Evolutionary conservation across 2,888 invertebrate genomes (phyloP).

Genomic region (Linnaemya tessellans): DNA sequence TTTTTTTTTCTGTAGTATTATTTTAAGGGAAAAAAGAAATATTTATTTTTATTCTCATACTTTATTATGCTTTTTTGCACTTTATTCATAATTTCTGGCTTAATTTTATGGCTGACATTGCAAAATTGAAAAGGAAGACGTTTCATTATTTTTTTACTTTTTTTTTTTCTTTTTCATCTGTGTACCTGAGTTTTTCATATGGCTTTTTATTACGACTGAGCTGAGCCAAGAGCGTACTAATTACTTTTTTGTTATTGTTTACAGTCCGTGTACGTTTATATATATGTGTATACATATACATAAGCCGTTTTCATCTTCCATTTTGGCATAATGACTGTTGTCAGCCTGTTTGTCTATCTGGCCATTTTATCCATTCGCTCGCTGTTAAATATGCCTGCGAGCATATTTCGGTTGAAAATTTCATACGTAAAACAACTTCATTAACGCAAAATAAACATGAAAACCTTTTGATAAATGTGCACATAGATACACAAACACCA

Average conservation of each 20-base stretch:
- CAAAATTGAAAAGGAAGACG: slow-evolving; percentile 54
- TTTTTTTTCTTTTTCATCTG: slow-evolving; percentile 32
- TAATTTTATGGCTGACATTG: slow-evolving; percentile 72
- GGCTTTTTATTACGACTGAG: slow-evolving; percentile 65
- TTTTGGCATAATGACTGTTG: slow-evolving; percentile 52
- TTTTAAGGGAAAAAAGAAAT: slow-evolving; percentile 14
- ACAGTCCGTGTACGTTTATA: slow-evolving; percentile 40
- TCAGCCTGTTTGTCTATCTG: slow-evolving; percentile 53
- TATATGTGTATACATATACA: background rate
- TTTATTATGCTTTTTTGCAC: slow-evolving; percentile 53
- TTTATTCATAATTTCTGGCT: slow-evolving; percentile 63
- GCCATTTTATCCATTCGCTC: slow-evolving; percentile 56
- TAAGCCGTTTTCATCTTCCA: slow-evolving; percentile 14
- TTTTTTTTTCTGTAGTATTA: slow-evolving; percentile 25
- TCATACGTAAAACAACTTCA: slow-evolving; percentile 72
- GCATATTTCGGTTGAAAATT: slow-evolving; percentile 64
- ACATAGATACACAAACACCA: slow-evolving; percentile 22
- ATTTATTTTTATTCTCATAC: slow-evolving; percentile 39
- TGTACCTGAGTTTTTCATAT: slow-evolving; percentile 55
- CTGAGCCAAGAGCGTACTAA: slow-evolving; percentile 69
- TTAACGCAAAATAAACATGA: slow-evolving; percentile 72
- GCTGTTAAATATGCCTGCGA: slow-evolving; percentile 61
- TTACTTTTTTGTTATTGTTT: slow-evolving; percentile 70
- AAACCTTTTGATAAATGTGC: slow-evolving; percentile 69
- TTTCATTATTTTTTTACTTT: slow-evolving; percentile 15